Base-by-base conservation (phyloP, 2,888 invertebrate genomes). In the Dasypogon diadema region DNA sequence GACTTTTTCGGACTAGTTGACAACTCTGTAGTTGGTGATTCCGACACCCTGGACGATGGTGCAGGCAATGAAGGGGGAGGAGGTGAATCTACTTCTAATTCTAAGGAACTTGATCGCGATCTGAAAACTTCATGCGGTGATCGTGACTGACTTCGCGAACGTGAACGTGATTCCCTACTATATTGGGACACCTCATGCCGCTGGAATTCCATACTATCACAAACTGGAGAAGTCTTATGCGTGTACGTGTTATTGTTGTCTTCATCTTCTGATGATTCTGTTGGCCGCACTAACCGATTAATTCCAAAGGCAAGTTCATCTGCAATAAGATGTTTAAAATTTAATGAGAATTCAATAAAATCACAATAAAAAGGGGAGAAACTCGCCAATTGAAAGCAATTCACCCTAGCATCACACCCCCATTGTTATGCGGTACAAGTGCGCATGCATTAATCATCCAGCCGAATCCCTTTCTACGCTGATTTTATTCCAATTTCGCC, bases 221-320 rank as follows among this genome's bases (percentile, higher is more conserved):
- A 76, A 79, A 79, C 70, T 80, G 80, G 77, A 79, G 79, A 51
- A 78, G 73, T 80, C 82, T 74, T 82, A 81, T 79, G 42, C 79
- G 89, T 87, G 80, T 89, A 88, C 80, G 86, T 83, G 81, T 85
- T 83, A 74, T 83, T 82, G 81, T 89, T 89, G 79, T 89, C 89
- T 78, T 91, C 91, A 70, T 91, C 91, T 24, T 89, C 89, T 76
- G 87, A 88, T 30, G 88, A 87, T 48, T 90, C 90, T 80, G 90
- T 89, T 60, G 81, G 81, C 16, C 89, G 89, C 34, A 95, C 93
- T 80, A 95, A 87, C 77, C 95, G 91, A 84, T 91, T 93, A 82
- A 95, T 92, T 77, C 95, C 94, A 82, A 95, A 95, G 82, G 94
- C 94, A 82, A 95, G 91, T 83, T 92, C 91, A 82, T 93, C 95